Conservation (phyloP, 2,888 invertebrate species). For the Nasonovia ribisnigri region DNA sequence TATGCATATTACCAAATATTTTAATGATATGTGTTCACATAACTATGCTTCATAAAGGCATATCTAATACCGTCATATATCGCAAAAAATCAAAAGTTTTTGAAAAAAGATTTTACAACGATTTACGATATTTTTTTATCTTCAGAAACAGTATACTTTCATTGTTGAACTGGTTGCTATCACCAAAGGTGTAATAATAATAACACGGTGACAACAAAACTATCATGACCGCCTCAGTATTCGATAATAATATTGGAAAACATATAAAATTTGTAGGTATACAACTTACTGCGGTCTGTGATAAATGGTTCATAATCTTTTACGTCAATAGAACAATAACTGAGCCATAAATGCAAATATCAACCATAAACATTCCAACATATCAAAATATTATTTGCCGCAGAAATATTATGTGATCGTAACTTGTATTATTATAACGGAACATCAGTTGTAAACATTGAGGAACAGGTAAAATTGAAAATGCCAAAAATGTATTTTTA, state of each 20-base stretch:
- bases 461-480: background rate
- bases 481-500: background rate
- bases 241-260: background rate
- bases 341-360: background rate
- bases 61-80: no score
- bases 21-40: no score
- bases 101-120: background rate
- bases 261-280: background rate
- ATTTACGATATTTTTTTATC: background rate
- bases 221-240: background rate
- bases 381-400: background rate
- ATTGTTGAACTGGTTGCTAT: background rate
- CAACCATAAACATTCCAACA: background rate
- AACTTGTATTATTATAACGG: background rate
- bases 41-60: no score
- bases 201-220: no score
- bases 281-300: background rate
- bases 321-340: background rate
- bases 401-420: background rate
- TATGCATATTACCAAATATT: no score
- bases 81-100: background rate
- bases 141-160: background rate
- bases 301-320: background rate
- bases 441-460: background rate
- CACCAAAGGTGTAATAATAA: no score